Evolutionary conservation across 2,888 invertebrate genomes (phyloP), one percentile per base, ranked within the genome.

Genomic region (Cyclophora punctaria): DNA sequence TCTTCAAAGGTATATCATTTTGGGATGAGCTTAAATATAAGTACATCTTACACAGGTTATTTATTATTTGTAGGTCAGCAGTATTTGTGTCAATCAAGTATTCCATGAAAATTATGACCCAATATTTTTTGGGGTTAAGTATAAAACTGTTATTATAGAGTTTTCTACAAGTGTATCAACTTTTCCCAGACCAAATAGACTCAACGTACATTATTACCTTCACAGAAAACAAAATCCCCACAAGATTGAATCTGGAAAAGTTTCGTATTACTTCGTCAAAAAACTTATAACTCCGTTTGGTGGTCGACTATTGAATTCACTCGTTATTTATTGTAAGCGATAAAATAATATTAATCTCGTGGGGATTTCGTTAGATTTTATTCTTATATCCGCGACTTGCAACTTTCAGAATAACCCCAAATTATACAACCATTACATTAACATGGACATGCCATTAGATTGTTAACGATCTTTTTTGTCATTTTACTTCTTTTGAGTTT

Each of bases 341-440:
- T 88, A 87, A 88, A 88, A 88, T 85, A 86, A 87, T 88, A 88
- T 88, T 88, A 88, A 88, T 86, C 87, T 83, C 83, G 69, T 52
- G 84, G 78, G 88, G 78, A 85, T 86, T 83, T 79, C 71, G 67
- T 69, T 69, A 83, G 85, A 84, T 87, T 87, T 85, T 77, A 81
- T 85, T 83, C 84, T 81, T 80, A 74, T 79, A 73, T 65, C 78
- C 75, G 67, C 80, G 74, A 79, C 60, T 78, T 66, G 73, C 71
- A 82, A 82, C 75, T 82, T 81, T 59, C 74, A 76, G 74, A 79
- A 80, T 82, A 80, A 71, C 80, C 74, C 70, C 70, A 77, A 83
- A 71, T 69, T 58, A 52, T 55, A 46, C 7, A 34, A 45, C 41
- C 48, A 73, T 73, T 62, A 70, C 67, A 67, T 69, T 78, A 75